A percentile compares a stretch with the other conserved stretches of the same genome.
phyloP scores from a whole-genome alignment of 2,113 vertebrate species.

The Loxodonta africana region DNA sequence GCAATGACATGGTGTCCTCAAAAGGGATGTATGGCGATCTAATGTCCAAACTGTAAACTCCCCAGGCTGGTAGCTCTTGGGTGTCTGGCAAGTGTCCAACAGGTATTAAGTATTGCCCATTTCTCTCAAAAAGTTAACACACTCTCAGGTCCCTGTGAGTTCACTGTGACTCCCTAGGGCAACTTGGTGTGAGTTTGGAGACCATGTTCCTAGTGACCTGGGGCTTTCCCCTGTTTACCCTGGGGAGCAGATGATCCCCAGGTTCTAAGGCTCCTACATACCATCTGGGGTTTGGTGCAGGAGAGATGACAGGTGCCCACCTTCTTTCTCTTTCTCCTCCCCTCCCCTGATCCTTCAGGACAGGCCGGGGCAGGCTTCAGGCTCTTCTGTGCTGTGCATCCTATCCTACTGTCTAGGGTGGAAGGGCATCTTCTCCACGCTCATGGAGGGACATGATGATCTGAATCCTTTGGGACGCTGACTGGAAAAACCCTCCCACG shows the following conservation, averaged over 20 bases:
- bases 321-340: fast-evolving
- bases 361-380: not conserved
- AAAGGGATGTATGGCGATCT: not conserved
- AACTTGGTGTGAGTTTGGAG: not conserved
- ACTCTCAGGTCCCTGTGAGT: not conserved
- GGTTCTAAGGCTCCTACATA: not conserved
- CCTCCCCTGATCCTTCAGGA: not conserved
- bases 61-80: not conserved
- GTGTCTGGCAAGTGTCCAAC: not conserved
- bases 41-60: no score
- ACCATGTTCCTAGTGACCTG: not conserved
- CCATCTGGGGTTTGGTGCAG: not conserved
- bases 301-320: not conserved
- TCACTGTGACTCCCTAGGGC: not conserved
- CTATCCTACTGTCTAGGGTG: not conserved
- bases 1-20: fast-evolving
- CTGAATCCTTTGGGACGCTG: not conserved
- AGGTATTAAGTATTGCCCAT: not conserved
- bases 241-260: not conserved
- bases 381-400: not conserved
- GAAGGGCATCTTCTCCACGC: not conserved
- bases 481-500: not conserved
- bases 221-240: no score
- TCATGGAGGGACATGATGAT: not conserved
- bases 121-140: not conserved